Evolutionary conservation across 2,797 vertebrate genomes (phyloP).

Genomic region (Alectoris magna): DNA sequence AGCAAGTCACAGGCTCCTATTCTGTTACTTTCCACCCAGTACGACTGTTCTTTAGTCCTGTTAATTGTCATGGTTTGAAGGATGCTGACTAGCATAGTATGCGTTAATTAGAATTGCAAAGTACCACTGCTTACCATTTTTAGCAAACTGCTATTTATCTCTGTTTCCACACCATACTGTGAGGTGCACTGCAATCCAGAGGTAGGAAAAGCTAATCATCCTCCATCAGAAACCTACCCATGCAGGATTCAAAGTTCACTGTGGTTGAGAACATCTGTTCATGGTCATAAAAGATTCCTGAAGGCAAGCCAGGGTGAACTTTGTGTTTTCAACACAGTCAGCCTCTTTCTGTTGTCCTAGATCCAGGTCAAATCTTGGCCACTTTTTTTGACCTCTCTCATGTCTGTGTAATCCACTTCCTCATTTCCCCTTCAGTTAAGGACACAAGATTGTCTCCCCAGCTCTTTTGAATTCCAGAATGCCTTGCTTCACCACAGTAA

Average conservation of each 20-base stretch:
- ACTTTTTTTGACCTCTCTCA: not conserved
- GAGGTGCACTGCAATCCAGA: not conserved
- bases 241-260: not conserved
- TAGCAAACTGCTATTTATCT: constrained; percentile 45
- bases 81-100: constrained; percentile 37
- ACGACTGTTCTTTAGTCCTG: not conserved
- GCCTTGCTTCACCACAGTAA: not conserved
- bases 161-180: constrained; percentile 42
- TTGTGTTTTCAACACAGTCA: not conserved
- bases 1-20: not conserved
- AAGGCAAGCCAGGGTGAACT: not conserved
- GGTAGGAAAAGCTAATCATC: constrained; percentile 29
- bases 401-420: not conserved
- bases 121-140: not conserved
- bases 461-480: not conserved
- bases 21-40: not conserved
- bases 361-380: not conserved
- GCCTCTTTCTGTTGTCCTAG: not conserved
- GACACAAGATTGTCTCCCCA: not conserved
- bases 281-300: not conserved
- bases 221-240: not conserved
- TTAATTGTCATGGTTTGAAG: constrained; percentile 48
- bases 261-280: not conserved
- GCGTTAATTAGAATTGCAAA: constrained; percentile 66
- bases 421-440: not conserved